Evolutionary conservation across 2,888 invertebrate species (phyloP), one percentile per base, ranked within the genome.

Genomic region (Acronicta psi): DNA sequence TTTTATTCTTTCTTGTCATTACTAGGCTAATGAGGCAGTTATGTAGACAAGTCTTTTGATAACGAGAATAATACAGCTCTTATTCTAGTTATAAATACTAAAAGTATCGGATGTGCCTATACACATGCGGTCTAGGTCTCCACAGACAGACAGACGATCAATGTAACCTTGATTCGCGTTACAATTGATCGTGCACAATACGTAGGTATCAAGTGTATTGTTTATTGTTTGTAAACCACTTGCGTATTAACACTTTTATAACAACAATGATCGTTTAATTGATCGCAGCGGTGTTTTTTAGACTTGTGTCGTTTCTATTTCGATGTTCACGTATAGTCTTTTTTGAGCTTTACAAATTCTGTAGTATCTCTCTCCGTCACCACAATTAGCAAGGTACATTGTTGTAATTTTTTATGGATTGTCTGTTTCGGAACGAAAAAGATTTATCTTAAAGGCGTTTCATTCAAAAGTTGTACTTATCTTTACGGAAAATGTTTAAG

Each of bases 101-200:
- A 1, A 36, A 31, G 67, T 67, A 67, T 72, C 68, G 43, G 53
- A 67, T 72, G 50, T 50, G 38, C 38, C 45, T 37, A 9, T 55
- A 70, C 56, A 70, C 45, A 25, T 59, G 63, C 51, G 41, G 66
- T 60, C 58, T 71, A 75, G 55, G 61, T 67, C 63, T 67, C 58
- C 17, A 44, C 55, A 66, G 65, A 73, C 62, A 16, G 38, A 45
- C 38, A 59, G 76, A 34, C 66, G 61, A 56, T 17, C 42, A 29
- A 37, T 51, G 2, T 47, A 65, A 66, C 79, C 77, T 79, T 76
- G 77, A 69, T 75, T 67, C 55, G 46, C 31, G 50, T 63, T 66
- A 78, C 77, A 78, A 72, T 75, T 55, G 65, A 67, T 65, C 43
- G 56, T 59, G 49, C 41, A 69, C 55, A 59, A 64, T 54, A 42